phyloP scores from a whole-genome alignment of 2,888 invertebrate genomes.

The Patella caerulea region DNA sequence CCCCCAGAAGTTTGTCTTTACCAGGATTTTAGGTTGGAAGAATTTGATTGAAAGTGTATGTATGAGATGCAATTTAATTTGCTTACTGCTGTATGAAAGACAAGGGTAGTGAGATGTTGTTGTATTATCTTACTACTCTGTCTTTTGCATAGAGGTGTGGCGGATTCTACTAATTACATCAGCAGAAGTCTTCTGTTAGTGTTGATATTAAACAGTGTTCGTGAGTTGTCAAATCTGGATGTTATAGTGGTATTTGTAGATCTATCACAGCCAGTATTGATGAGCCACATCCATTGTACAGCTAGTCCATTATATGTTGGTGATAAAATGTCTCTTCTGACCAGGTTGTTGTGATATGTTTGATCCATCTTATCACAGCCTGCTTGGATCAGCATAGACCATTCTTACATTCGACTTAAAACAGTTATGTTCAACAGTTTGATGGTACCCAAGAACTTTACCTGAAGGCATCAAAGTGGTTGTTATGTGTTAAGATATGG shows the following conservation, averaged over 20 bases:
- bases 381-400: slow-evolving; percentile 81
- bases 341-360: slow-evolving; percentile 62
- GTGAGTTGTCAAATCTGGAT: slow-evolving; percentile 83
- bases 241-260: slow-evolving; percentile 77
- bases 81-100: slow-evolving; percentile 83
- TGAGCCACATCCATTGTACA: slow-evolving; percentile 77
- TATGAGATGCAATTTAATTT: background rate
- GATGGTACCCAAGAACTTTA: no score
- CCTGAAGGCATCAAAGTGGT: slow-evolving; percentile 49
- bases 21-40: no score
- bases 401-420: background rate
- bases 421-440: background rate
- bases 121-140: slow-evolving; percentile 92
- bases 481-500: slow-evolving; percentile 55
- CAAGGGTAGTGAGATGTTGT: slow-evolving; percentile 97
- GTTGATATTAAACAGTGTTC: slow-evolving; percentile 14
- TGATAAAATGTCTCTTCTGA: slow-evolving; percentile 39
- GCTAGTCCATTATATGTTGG: background rate
- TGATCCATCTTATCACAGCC: slow-evolving; percentile 90
- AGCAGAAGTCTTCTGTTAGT: background rate
- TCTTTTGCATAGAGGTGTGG: slow-evolving; percentile 82
- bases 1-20: no score
- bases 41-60: no score
- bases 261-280: slow-evolving; percentile 97
- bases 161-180: no score